Evolutionary conservation across 2,888 invertebrate species (phyloP).

Genomic region (Ectemnius cavifrons): DNA sequence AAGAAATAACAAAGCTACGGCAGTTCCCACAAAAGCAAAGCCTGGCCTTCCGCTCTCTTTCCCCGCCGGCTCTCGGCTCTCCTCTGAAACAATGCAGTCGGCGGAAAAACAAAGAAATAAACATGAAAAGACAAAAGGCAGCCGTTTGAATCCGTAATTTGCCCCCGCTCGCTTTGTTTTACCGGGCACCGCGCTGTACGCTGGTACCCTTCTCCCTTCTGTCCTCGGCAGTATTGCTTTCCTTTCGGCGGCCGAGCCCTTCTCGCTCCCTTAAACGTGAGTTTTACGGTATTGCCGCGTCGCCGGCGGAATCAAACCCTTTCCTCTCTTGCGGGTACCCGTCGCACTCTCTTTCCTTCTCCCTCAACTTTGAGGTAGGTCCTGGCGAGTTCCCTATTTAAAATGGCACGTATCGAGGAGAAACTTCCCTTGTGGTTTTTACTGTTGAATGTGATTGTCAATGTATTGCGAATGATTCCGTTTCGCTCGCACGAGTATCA

Average conservation of each 20-base stretch:
- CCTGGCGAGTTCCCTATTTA: slow-evolving; percentile 18
- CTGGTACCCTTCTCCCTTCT: slow-evolving; percentile 26
- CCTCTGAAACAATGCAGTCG: slow-evolving; percentile 73
- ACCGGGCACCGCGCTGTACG: slow-evolving; percentile 50
- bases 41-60: slow-evolving; percentile 49
- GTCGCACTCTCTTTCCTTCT: background rate
- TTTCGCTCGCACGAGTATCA: too few species aligned
- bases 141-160: slow-evolving; percentile 77
- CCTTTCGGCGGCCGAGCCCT: slow-evolving; percentile 25
- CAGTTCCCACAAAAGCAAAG: slow-evolving; percentile 63
- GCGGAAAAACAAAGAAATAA: slow-evolving; percentile 77
- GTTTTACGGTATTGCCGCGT: slow-evolving; percentile 42
- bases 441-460: background rate
- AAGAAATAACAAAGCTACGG: slow-evolving; percentile 71
- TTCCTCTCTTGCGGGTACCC: slow-evolving; percentile 30
- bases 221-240: slow-evolving; percentile 23
- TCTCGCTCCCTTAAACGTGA: slow-evolving; percentile 24
- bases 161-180: slow-evolving; percentile 74
- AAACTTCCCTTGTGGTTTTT: background rate
- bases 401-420: background rate
- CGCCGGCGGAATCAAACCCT: slow-evolving; percentile 54
- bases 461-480: background rate
- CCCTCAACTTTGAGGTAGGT: slow-evolving; percentile 46
- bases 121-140: slow-evolving; percentile 75
- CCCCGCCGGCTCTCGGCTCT: slow-evolving; percentile 32